Evolutionary conservation across 2,888 invertebrate species (phyloP).

Genomic region (Lithophane ornitopus): DNA sequence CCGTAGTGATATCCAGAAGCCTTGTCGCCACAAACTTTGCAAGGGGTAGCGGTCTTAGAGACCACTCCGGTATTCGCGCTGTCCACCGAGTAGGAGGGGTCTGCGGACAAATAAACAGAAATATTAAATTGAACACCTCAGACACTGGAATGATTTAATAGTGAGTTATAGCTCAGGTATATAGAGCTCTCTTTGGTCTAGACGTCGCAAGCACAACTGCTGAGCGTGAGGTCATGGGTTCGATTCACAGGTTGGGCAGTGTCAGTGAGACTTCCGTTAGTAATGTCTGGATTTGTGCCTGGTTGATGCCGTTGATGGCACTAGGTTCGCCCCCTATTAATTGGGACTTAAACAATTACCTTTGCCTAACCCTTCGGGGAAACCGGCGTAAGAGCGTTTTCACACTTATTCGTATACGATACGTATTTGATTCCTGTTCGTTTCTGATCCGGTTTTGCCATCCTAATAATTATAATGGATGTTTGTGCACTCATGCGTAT

Average conservation of each 20-base stretch:
- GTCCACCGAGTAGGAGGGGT: conserved; percentile 92
- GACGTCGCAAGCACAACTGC: background rate
- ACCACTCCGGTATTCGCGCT: conserved; percentile 92
- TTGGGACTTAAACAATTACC: background rate
- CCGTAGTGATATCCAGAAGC: conserved; percentile 99
- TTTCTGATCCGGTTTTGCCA: too few species aligned
- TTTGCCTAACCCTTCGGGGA: background rate
- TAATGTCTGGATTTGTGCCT: background rate
- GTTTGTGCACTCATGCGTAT: too few species aligned
- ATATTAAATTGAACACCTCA: background rate
- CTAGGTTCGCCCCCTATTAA: too few species aligned
- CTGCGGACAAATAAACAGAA: conserved; percentile 66
- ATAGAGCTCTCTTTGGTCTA: too few species aligned
- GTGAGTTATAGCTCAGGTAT: background rate
- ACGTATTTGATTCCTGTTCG: too few species aligned
- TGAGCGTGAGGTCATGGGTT: background rate
- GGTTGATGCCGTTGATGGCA: background rate
- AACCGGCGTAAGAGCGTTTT: background rate
- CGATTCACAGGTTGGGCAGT: background rate
- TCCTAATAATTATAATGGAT: too few species aligned
- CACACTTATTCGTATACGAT: too few species aligned
- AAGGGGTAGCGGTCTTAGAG: conserved; percentile 97
- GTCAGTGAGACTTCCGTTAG: background rate
- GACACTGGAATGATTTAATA: background rate
- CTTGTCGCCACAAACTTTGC: conserved; percentile 99